These are phyloP conservation scores for Anarsia innoxiella DNA, from an alignment of 2,888 invertebrate species.

Conservation along the genomic window DNA sequence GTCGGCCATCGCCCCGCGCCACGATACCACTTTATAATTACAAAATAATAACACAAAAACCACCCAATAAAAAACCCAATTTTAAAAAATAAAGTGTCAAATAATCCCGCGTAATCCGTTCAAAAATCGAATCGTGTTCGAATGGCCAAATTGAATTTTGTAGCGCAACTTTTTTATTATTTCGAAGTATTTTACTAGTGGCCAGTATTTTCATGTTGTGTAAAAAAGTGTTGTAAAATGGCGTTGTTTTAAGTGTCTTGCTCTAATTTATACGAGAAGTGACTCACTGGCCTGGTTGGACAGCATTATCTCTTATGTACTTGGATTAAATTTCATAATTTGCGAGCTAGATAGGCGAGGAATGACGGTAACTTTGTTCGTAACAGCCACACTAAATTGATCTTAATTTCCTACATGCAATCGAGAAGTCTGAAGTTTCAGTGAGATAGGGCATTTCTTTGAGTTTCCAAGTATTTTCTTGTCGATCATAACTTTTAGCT, in stretches of 20 bases:
- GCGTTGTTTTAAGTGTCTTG: slow-evolving; percentile 24
- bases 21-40: slow-evolving; percentile 42
- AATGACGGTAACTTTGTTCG: slow-evolving; percentile 9
- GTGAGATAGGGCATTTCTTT: too few species aligned
- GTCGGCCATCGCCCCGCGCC: slow-evolving; percentile 67
- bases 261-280: slow-evolving; percentile 38
- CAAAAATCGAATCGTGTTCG: slow-evolving; percentile 20
- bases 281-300: slow-evolving; percentile 50
- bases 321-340: slow-evolving; percentile 47
- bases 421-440: too few species aligned
- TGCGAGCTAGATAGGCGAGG: slow-evolving; percentile 22
- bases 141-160: slow-evolving; percentile 20
- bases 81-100: slow-evolving; percentile 15
- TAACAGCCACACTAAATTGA: slow-evolving; percentile 8
- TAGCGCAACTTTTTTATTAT: slow-evolving; percentile 4
- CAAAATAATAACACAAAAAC: slow-evolving; percentile 29
- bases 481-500: too few species aligned
- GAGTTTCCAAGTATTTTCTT: too few species aligned
- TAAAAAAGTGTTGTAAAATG: neutral
- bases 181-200: slow-evolving; percentile 16
- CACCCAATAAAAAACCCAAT: slow-evolving; percentile 23
- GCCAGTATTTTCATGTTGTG: too few species aligned
- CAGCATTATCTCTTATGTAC: slow-evolving; percentile 51
- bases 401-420: slow-evolving; percentile 9
- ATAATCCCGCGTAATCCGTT: slow-evolving; percentile 6